These are phyloP conservation scores for Apis laboriosa DNA, from an alignment of 1,140 invertebrate genomes.

Conservation along the genomic window DNA sequence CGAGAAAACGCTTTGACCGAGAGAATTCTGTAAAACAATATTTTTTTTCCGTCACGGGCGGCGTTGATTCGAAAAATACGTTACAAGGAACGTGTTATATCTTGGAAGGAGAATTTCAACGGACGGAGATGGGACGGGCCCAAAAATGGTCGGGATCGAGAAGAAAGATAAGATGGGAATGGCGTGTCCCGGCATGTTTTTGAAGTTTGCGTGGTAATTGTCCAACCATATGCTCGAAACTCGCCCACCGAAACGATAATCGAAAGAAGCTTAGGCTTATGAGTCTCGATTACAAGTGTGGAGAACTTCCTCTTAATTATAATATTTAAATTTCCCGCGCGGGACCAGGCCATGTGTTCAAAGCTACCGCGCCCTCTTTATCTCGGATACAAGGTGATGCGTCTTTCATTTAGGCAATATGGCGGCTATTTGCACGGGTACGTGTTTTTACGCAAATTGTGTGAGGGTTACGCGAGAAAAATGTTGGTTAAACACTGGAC, in stretches of 20 bases:
- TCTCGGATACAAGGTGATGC: conserved; percentile 10
- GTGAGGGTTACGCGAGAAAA: conserved; percentile 62
- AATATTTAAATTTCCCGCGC: conserved; percentile 76
- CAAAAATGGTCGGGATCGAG: conserved; percentile 53
- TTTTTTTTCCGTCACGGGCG: background rate
- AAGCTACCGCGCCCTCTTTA: conserved; percentile 4
- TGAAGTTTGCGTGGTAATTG: conserved; percentile 59
- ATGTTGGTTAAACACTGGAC: conserved; percentile 77
- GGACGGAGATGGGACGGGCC: background rate
- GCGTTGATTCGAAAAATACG: conserved; percentile 25
- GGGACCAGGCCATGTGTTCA: conserved; percentile 65
- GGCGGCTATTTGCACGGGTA: conserved; percentile 25
- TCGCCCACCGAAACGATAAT: conserved; percentile 65
- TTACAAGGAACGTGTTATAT: conserved; percentile 36
- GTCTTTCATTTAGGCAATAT: conserved; percentile 7
- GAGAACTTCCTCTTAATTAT: conserved; percentile 72
- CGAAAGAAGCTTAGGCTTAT: conserved; percentile 58
- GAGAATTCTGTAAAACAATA: background rate
- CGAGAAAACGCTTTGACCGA: conserved; percentile 6
- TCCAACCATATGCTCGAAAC: conserved; percentile 70
- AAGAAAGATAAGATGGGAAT: conserved; percentile 47
- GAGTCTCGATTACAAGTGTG: conserved; percentile 62
- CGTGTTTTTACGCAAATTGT: conserved; percentile 34
- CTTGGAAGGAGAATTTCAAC: conserved; percentile 25
- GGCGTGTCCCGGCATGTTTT: conserved; percentile 44